Evolutionary conservation across 2,888 invertebrate genomes (phyloP), one percentile per base, ranked within the genome.

Genomic region (Oscheius myriophilus): DNA sequence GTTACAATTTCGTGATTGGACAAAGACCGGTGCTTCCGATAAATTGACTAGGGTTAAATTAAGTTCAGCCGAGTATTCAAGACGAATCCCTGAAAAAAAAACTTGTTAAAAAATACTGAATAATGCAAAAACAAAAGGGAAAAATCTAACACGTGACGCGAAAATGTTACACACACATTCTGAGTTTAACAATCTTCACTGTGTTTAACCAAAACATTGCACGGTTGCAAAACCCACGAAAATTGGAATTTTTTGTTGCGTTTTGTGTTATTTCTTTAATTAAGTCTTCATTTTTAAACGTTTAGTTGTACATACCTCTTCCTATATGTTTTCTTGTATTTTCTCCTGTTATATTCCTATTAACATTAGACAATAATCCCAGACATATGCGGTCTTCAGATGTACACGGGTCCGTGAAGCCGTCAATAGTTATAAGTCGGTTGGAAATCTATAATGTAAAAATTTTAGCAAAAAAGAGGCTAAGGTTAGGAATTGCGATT

Each of bases 341-440:
- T 88, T 98, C 98, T 84, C 98, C 96, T 14, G 96, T 96, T 16
- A 95, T 94, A 88, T 97, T 98, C 72, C 98, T 90, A 89, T 99
- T 98, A 57, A 99, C 97, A 87, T 99, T 98, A 75, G 96, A 96
- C 77, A 99, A 89, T 85, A 96, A 93, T 0, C 98, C 98, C 53
- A 99, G 91, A 86, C 97, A 98, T 88, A 99, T 98, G 62, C 98
- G 90, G 87, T 95, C 95, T 69, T 93, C 77, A 92, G 88, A 96
- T 94, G 87, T 95, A 94, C 94, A 94, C 0, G 98, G 98, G 89
- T 98, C 96, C 69, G 98, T 98, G 87, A 96, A 99, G 12, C 98
- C 98, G 88, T 98, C 98, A 0, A 99, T 95, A 66, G 95, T 93
- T 1, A 98, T 93, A 26, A 86, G 86, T n/a, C 85, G 84, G 52